A percentile compares a stretch with the other conserved stretches of the same genome.
These are phyloP conservation scores for Chelon labrosus DNA, from an alignment of 2,797 vertebrate genomes.

Conservation along the genomic window DNA sequence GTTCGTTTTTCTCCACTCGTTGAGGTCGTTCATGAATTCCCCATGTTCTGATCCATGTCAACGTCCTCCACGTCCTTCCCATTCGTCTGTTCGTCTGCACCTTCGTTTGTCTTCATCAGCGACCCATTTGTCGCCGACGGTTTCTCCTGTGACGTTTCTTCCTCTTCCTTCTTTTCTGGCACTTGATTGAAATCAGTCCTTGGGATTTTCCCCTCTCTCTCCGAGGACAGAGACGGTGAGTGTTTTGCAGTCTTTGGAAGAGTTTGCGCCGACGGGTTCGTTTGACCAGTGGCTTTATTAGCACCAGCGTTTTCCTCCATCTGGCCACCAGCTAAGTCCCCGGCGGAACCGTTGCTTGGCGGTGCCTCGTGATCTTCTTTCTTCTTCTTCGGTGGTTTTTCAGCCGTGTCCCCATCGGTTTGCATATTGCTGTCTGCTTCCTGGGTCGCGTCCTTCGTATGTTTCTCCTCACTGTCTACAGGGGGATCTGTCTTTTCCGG, in stretches of 20 bases:
- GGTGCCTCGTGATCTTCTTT: conserved; percentile 61
- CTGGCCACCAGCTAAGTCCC: conserved; percentile 46
- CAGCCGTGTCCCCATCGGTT: conserved; percentile 56
- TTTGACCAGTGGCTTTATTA: conserved; percentile 54
- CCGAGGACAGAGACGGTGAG: conserved; percentile 62
- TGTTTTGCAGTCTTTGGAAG: conserved; percentile 72
- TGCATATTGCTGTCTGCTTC: conserved; percentile 59
- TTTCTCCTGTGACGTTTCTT: conserved; percentile 36
- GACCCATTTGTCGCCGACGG: conserved; percentile 31
- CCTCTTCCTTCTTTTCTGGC: conserved; percentile 53
- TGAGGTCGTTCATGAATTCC: conserved; percentile 58
- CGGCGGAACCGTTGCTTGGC: conserved; percentile 47
- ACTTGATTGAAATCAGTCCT: conserved; percentile 77
- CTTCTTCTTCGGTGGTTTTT: conserved; percentile 75
- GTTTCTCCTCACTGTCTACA: conserved; percentile 42
- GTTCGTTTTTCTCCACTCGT: conserved; percentile 15
- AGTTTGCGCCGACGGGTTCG: conserved; percentile 57
- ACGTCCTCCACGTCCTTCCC: conserved; percentile 68
- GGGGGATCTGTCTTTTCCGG: conserved; percentile 44
- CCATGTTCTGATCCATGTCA: conserved; percentile 63
- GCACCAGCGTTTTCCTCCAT: conserved; percentile 43
- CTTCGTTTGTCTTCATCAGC: conserved; percentile 26
- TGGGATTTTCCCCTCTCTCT: conserved; percentile 80
- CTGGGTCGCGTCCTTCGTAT: conserved; percentile 39
- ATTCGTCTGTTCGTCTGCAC: conserved; percentile 57